Base-by-base conservation (phyloP, 2,113 vertebrate species). In the Empidonax alnorum region DNA sequence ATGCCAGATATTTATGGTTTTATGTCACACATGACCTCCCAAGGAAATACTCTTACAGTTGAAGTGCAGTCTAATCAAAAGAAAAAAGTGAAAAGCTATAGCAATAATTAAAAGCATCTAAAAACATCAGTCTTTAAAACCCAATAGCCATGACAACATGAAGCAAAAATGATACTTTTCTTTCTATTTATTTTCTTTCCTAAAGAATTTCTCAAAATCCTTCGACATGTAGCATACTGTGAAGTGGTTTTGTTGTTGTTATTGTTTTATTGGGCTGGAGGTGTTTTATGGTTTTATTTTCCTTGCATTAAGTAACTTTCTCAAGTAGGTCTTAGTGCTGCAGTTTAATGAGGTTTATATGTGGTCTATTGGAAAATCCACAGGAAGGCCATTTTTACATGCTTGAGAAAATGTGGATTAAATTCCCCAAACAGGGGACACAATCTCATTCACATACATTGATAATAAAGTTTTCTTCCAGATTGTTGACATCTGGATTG, bases 11-110 rank as follows among this genome's bases (percentile, higher is more conserved):
- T 96, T 95, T 95, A 68, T 67, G 85, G 90, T 86, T 93, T 68
- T 88, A 59, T 90, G 87, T 94, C 92, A 92, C 87, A 96, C 72
- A 94, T 83, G 88, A 92, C 59, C 85, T 96, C 88, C 92, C 85
- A 90, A 88, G 75, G 78, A 96, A 94, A 87, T 85, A 84, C 85
- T 91, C 84, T 63, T 83, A 16, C 50, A 77, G 72, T 9, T 96
- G 59, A 97, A 97, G 90, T 84, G 75, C 59, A 86, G 90, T 91
- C 46, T 90, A 95, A 96, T 96, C 82, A 95, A 74, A 96, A 93
- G 87, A 96, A 89, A 33, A 90, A 62, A 76, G 30, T 44, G 19
- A 83, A 91, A 96, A 52, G 30, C n/a, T 88, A 90, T 52, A 88
- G 77, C 56, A 80, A 63, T 81, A 86, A 93, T 80, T 80, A 88